Percentiles rank a stretch among this genome's conserved stretches.
These are phyloP conservation scores for Notoglanidium macrostoma DNA, from an alignment of 2,797 vertebrate species.

Conservation along the genomic window DNA sequence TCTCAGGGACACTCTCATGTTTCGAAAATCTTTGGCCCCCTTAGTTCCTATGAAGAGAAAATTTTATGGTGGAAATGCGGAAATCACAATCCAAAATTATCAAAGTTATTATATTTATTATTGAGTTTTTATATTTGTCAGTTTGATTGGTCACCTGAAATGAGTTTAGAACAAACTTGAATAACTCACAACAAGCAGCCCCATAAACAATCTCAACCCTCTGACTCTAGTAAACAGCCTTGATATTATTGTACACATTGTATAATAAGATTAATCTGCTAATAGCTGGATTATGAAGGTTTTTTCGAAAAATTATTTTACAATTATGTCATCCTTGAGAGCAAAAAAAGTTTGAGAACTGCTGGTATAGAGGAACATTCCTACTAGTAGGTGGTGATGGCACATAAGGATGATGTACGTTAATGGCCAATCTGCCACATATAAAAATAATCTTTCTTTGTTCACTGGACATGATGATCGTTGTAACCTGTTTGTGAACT, in stretches of 20 bases:
- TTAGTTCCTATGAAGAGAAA: not conserved
- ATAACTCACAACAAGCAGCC: not conserved
- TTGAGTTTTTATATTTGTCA: not conserved
- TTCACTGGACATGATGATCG: not conserved
- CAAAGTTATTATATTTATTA: not conserved
- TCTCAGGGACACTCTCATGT: no score
- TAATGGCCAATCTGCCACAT: not conserved
- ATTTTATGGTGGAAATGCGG: no score
- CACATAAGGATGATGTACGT: conserved; percentile 13
- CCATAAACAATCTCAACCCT: not conserved
- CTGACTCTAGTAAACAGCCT: not conserved
- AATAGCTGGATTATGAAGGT: not conserved
- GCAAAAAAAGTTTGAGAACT: not conserved
- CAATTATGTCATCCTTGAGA: not conserved
- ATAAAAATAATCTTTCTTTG: not conserved
- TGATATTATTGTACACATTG: not conserved
- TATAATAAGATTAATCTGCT: not conserved
- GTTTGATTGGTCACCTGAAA: not conserved
- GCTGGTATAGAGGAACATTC: not conserved
- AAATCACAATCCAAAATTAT: not conserved
- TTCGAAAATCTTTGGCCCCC: not conserved
- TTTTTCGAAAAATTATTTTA: not conserved
- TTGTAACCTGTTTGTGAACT: not conserved
- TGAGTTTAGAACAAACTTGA: not conserved
- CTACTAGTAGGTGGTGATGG: conserved; percentile 40